Evolutionary conservation across 2,797 vertebrate species (phyloP), one percentile per base, ranked within the genome.

Genomic region (Lophius americanus): DNA sequence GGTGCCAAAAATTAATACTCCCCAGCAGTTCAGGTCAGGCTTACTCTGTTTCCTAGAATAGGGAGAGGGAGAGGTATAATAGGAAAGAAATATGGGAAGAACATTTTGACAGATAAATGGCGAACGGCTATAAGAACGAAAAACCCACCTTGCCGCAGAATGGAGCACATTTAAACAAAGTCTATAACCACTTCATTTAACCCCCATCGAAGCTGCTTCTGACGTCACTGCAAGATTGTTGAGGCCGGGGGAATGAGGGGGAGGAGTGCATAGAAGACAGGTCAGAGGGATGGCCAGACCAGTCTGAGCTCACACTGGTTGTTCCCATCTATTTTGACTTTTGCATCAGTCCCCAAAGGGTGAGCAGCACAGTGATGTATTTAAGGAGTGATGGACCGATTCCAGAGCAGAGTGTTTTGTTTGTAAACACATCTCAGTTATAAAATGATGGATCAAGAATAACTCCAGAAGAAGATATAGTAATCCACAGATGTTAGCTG

Each of bases 241-340:
- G 64, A 66, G 49, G 38, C 4, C 10, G 44, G 3, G 41, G 6
- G 36, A 37, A 23, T 11, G 63, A n/a, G 2, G 5, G 8, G 35
- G 10, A 8, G 43, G 14, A 42, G 32, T 44, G 43, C 39, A 37
- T 7, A 35, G 13, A 64, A 39, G 13, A 60, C 2, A 38, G 55
- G 60, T 61, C 48, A 68, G 69, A 55, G 44, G 44, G 41, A 44
- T 86, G 85, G 82, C 81, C 73, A 64, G 50, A 62, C 33, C 48
- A 62, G 74, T 65, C 44, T 90, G 84, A 89, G 73, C 70, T 88
- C 83, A 89, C 79, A 59, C 43, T 68, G 64, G 79, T 56, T 50
- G 48, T 72, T 81, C 51, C 67, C 53, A 32, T 82, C 57, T 79
- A 69, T 60, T 74, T 69, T 62, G 66, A 79, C 74, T 85, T 77